Conservation (phyloP, 2,888 invertebrate genomes). For the Camptogramma bilineatum region DNA sequence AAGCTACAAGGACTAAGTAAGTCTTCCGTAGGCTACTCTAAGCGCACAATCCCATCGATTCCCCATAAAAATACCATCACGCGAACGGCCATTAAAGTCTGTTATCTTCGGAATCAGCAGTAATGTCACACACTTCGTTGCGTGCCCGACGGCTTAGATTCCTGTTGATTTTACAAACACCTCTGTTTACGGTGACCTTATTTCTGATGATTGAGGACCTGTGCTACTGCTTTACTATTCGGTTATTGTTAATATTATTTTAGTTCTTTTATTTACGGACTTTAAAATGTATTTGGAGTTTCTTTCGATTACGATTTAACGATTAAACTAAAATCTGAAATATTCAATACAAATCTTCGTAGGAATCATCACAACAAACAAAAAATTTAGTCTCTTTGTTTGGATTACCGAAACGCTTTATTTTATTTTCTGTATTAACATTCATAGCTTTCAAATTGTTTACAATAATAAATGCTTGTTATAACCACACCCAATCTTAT, state of each 20-base stretch:
- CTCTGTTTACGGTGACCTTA: slow-evolving; percentile 16
- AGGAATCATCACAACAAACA: background rate
- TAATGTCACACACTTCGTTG: slow-evolving; percentile 33
- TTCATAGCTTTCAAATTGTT: slow-evolving; percentile 22
- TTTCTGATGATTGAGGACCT: slow-evolving; percentile 26
- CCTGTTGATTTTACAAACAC: slow-evolving; percentile 27
- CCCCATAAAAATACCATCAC: slow-evolving; percentile 40
- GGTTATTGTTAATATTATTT: background rate
- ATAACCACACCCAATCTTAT: slow-evolving; percentile 44
- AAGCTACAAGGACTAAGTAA: background rate
- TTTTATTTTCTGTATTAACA: background rate
- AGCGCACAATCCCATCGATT: slow-evolving; percentile 38
- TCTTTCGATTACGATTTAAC: background rate
- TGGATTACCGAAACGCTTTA: background rate
- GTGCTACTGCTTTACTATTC: slow-evolving; percentile 3
- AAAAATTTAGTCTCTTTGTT: background rate
- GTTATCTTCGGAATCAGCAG: slow-evolving; percentile 31
- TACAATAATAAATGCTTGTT: slow-evolving; percentile 29
- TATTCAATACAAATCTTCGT: background rate
- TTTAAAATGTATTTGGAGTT: too few relatives aligned
- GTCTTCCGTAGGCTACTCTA: slow-evolving; percentile 8
- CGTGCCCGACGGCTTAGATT: slow-evolving; percentile 22
- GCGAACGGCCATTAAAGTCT: slow-evolving; percentile 29
- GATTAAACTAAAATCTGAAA: too few relatives aligned
- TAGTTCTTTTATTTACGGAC: background rate